Conservation (phyloP, 2,113 vertebrate genomes). For the Tragelaphus buxtoni region DNA sequence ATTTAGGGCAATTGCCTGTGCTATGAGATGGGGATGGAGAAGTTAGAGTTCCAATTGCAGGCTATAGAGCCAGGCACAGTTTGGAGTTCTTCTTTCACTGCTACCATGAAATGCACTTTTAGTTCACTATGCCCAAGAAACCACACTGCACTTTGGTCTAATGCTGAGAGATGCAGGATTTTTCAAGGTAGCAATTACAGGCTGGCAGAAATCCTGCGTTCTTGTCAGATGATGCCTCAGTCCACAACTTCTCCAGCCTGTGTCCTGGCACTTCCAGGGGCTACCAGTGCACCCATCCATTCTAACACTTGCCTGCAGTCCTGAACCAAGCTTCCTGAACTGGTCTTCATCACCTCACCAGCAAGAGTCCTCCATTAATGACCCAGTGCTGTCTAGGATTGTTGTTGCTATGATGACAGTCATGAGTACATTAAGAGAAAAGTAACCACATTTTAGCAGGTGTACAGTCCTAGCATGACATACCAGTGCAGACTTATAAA, state of each 20-base stretch:
- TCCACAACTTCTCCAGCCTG: too few relatives aligned
- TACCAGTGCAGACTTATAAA: neutral
- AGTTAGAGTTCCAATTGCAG: too few relatives aligned
- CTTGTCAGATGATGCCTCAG: neutral
- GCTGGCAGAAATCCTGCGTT: neutral
- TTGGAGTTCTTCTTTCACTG: neutral
- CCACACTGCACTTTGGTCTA: neutral
- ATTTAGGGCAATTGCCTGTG: neutral
- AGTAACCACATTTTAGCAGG: neutral
- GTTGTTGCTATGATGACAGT: neutral
- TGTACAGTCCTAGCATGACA: neutral
- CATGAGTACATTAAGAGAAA: neutral
- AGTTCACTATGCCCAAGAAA: neutral
- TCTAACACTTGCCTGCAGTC: neutral
- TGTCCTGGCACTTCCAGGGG: neutral
- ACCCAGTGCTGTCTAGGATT: neutral
- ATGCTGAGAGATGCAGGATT: neutral
- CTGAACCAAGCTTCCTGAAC: neutral
- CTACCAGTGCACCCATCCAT: neutral
- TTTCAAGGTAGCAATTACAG: neutral
- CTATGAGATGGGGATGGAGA: neutral
- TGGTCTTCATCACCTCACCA: neutral
- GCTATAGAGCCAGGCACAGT: neutral
- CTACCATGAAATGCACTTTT: accelerated
- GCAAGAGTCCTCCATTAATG: neutral